Conservation (phyloP, 2,888 invertebrate genomes). For the Trilocha varians region DNA sequence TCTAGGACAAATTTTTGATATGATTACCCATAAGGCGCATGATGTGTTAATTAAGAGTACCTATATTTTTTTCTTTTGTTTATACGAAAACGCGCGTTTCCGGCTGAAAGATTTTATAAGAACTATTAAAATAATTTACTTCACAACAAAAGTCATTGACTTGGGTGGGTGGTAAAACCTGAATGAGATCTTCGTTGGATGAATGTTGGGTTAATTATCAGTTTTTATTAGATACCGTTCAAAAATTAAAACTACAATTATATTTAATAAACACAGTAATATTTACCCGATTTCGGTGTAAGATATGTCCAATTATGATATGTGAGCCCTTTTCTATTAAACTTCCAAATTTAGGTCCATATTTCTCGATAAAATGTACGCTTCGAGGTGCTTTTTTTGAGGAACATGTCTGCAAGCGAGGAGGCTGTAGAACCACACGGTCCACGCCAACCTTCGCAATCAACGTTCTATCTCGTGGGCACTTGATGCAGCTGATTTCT, state of each 20-base stretch:
- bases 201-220: no score
- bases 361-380: slow-evolving; percentile 41
- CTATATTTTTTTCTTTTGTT: neutral
- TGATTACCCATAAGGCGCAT: no score
- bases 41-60: neutral
- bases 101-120: no score
- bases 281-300: slow-evolving; percentile 41
- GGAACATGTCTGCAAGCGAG: slow-evolving; percentile 41
- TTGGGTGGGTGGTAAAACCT: no score
- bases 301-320: slow-evolving; percentile 44
- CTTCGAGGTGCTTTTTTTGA: slow-evolving; percentile 33
- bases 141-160: no score
- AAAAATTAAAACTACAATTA: no score
- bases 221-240: no score
- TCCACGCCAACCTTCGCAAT: slow-evolving; percentile 47
- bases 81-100: neutral
- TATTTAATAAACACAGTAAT: slow-evolving; percentile 5
- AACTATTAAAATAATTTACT: no score
- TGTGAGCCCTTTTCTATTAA: slow-evolving; percentile 52
- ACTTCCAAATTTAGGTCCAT: slow-evolving; percentile 55
- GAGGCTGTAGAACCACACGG: slow-evolving; percentile 41
- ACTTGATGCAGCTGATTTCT: slow-evolving; percentile 40
- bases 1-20: slow-evolving; percentile 37
- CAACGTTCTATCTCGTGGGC: slow-evolving; percentile 56
- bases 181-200: no score